Percentiles rank a stretch among this genome's conserved stretches.
Conservation (phyloP, 1,140 invertebrate species). For the Venturia canescens region DNA sequence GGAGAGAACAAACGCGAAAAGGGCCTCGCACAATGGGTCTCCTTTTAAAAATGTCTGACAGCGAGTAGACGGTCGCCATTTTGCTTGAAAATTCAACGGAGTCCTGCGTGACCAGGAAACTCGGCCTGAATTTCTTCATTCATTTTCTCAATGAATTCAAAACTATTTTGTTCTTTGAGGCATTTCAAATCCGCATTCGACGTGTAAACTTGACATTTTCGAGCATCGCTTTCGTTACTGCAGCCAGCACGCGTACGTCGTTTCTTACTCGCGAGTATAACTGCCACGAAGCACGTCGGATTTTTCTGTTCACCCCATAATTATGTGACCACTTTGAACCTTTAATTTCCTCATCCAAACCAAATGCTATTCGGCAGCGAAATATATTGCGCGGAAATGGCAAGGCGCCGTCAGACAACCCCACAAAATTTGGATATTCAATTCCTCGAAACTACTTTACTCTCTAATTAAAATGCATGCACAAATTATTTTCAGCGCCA, state of each 20-base stretch:
- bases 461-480: not conserved
- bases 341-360: not conserved
- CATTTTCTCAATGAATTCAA: too few species aligned
- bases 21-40: not conserved
- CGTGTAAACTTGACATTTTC: too few species aligned
- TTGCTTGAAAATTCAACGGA: conserved; percentile 62
- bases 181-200: too few species aligned
- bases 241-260: too few species aligned
- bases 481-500: not conserved
- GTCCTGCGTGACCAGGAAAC: conserved; percentile 59
- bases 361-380: too few species aligned
- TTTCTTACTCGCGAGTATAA: too few species aligned
- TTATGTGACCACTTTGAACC: conserved; percentile 9
- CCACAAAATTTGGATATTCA: not conserved
- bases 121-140: too few species aligned
- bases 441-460: not conserved
- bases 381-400: too few species aligned
- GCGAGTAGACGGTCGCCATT: conserved; percentile 54
- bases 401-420: not conserved
- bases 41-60: conserved; percentile 50
- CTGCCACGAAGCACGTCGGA: conserved; percentile 6
- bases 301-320: too few species aligned
- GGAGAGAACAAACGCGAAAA: not conserved
- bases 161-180: too few species aligned
- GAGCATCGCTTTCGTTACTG: too few species aligned